Base-by-base conservation (phyloP, 2,113 vertebrate genomes). In the Manacus vitellinus region DNA sequence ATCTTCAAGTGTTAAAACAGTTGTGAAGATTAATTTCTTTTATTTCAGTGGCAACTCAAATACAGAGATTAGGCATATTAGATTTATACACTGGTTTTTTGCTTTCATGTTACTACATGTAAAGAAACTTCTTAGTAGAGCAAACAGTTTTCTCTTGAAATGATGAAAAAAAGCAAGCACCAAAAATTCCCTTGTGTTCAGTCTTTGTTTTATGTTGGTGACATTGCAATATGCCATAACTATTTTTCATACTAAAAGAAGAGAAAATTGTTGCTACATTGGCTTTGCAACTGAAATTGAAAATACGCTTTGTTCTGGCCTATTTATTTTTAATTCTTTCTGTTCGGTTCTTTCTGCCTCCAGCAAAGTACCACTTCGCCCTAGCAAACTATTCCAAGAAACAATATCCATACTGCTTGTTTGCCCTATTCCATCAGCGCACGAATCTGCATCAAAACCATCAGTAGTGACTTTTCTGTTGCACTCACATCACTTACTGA, bases 321-420 rank as follows among this genome's bases (percentile, higher is more conserved):
- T 96, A 96, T 96, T 97, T 96, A 91, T 93, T 97, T 97, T 96
- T 97, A 96, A 97, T 96, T 97, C 88, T 96, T 88, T 94, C 63
- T 95, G 30, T 82, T 92, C 61, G 19, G 68, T 92, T 96, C 68
- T 92, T 88, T 88, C 88, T 81, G 85, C 94, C 88, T 96, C 63
- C 59, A 93, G 95, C 90, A 90, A 92, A 94, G 81, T 71, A 74
- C 65, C 27, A 63, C 65, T 86, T 96, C 24, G 77, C 75, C 74
- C 52, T 72, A 81, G 65, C 65, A 88, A 96, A 37, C 76, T 88
- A 83, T 84, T 94, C 86, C 80, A 88, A 76, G 68, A 77, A 80
- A 49, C 59, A 76, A 77, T 93, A 91, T 83, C 72, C 25, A 27
- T 67, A 83, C 52, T 86, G 52, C 39, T 85, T 88, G 35, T 90